Evolutionary conservation across 2,113 vertebrate genomes (phyloP).

Genomic region (Pseudorectes ferrugineus): DNA sequence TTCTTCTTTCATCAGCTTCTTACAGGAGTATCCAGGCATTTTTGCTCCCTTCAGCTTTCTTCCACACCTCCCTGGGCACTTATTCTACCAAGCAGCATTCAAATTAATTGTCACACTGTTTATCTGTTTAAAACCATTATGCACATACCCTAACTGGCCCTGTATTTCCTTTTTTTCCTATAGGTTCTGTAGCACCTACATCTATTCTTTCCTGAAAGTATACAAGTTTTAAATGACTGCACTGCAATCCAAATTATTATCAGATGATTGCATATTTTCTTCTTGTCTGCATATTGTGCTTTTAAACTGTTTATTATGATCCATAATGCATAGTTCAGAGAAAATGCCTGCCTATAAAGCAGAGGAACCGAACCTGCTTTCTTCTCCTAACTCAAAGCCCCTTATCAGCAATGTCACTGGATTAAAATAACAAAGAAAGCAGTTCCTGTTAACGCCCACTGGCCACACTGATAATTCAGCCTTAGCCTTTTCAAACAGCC

Average conservation of each 20-base stretch:
- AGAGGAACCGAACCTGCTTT: neutral
- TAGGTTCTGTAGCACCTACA: neutral
- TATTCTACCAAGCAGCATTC: neutral
- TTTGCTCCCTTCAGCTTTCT: neutral
- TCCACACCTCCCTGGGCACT: neutral
- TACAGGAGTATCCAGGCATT: neutral
- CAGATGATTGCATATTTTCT: neutral
- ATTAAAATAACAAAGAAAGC: constrained; percentile 29
- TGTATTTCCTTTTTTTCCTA: neutral
- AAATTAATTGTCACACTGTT: neutral
- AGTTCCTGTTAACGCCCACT: neutral
- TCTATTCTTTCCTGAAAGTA: neutral
- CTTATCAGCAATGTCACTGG: neutral
- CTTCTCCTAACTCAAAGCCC: neutral
- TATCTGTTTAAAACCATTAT: neutral
- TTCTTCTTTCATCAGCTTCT: neutral
- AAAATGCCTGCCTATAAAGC: neutral
- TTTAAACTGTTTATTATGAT: neutral
- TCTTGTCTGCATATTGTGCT: neutral
- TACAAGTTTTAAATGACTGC: neutral
- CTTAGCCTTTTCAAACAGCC: neutral
- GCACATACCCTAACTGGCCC: neutral
- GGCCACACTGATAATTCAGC: neutral
- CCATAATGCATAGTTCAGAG: neutral
- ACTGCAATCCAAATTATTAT: neutral